Percentiles rank a stretch among this genome's conserved stretches.
phyloP scores from a whole-genome alignment of 2,888 invertebrate genomes.

The Cheilosia pagana region DNA sequence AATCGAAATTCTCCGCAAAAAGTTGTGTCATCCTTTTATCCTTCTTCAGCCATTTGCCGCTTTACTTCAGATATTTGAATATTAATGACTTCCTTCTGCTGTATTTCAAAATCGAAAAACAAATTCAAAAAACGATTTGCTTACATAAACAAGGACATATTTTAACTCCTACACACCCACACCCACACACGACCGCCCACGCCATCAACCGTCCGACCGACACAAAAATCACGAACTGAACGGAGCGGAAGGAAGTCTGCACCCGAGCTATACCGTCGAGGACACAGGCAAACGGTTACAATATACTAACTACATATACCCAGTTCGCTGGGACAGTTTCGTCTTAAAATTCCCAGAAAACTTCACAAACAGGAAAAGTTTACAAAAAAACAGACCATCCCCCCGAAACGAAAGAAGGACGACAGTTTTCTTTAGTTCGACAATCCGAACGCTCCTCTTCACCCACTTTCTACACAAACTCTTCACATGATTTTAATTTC shows the following conservation, averaged over 20 bases:
- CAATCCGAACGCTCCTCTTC: neutral
- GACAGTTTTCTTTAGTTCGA: constrained; percentile 8
- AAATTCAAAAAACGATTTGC: constrained; percentile 25
- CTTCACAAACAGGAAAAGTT: constrained; percentile 16
- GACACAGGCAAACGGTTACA: constrained; percentile 18
- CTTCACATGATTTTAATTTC: constrained; percentile 41
- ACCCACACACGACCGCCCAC: neutral
- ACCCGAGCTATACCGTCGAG: neutral
- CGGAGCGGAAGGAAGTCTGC: constrained; percentile 29
- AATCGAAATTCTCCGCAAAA: constrained; percentile 21
- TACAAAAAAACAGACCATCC: neutral
- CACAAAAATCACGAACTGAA: constrained; percentile 16
- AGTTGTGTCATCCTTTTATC: constrained; percentile 18
- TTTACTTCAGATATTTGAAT: constrained; percentile 44
- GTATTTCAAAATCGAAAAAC: constrained; percentile 48
- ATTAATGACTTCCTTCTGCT: constrained; percentile 40
- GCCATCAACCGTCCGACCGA: neutral
- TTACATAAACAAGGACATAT: constrained; percentile 32
- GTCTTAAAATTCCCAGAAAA: constrained; percentile 24
- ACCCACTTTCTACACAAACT: neutral
- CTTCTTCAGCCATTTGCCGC: neutral
- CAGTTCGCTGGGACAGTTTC: constrained; percentile 25
- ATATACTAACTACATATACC: constrained; percentile 2
- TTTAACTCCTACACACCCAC: neutral
- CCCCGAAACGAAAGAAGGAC: neutral